phyloP scores from a whole-genome alignment of 1,140 invertebrate species.

The Stegodyphus dumicola region DNA sequence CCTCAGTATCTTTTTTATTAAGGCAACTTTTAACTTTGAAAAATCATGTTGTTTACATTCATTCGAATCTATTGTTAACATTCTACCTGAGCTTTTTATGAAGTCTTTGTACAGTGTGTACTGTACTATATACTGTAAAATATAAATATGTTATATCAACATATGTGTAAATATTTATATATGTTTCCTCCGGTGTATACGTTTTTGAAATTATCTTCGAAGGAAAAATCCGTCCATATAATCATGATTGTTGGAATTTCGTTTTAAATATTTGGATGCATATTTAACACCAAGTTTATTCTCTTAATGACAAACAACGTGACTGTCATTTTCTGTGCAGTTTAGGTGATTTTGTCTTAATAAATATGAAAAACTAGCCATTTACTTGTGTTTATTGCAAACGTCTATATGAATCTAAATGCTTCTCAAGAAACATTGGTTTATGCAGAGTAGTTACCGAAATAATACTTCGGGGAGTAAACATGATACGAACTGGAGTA shows the following conservation, averaged over 20 bases:
- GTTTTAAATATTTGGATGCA: slow-evolving; percentile 16
- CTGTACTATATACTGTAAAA: not conserved
- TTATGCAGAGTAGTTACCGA: no score
- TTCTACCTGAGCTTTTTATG: no score
- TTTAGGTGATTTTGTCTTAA: slow-evolving; percentile 52
- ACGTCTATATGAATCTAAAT: no score
- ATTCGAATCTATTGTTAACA: no score
- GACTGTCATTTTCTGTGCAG: slow-evolving; percentile 41
- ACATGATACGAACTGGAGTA: no score
- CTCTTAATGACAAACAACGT: not conserved
- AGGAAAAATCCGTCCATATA: slow-evolving; percentile 51
- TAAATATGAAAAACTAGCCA: slow-evolving; percentile 10
- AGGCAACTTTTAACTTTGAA: no score
- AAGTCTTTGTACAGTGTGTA: not conserved
- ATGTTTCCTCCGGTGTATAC: slow-evolving; percentile 40
- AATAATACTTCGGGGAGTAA: no score
- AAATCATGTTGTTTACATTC: no score
- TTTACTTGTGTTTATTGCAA: not conserved
- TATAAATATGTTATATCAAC: slow-evolving; percentile 8
- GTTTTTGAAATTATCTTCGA: slow-evolving; percentile 16
- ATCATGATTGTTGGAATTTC: slow-evolving; percentile 51
- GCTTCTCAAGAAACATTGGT: no score
- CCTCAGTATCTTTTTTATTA: no score
- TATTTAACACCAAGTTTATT: not conserved
- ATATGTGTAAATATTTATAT: slow-evolving; percentile 40